Base-by-base conservation (phyloP, 1,140 invertebrate species). In the Drosophila mayri region DNA sequence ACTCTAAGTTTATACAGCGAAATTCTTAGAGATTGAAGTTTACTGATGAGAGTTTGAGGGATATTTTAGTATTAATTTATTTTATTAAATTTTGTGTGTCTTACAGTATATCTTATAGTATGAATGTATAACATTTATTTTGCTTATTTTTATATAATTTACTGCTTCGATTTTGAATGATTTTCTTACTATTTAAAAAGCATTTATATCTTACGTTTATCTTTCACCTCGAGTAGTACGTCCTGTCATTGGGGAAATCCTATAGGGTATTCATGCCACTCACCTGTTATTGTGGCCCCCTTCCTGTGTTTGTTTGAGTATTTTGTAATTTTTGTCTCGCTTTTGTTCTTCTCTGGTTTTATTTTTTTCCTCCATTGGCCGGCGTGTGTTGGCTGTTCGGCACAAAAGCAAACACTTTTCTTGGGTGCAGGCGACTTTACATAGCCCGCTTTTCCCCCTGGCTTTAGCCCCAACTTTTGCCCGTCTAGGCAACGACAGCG, bases 361-460 rank as follows among this genome's bases (percentile, higher is more conserved):
- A 30, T 64, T 44, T 62, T 63, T 32, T 18, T 43, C 25, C 58
- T 68, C 11, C 32, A 14, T 50, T 67, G 20, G 11, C 30, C 25
- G 40, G 22, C 55, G 41, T 47, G n/a, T 44, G 10, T 30, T 41
- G 73, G 43, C 57, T 49, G 61, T 57, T 57, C 54, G 64, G 62
- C 52, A 54, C 28, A 61, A 67, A 64, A 64, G 63, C 63, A 82
- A 82, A 82, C 65, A 83, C 64, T 75, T 79, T 68, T 77, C 58
- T 62, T 74, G 68, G 79, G 62, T 64, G 74, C 79, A 73, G 58
- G 62, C 75, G 67, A 78, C 58, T 81, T 82, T 74, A 78, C 73
- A 65, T 72, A 65, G 76, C 46, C 47, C 46, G 22, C 43, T 41
- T 37, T 47, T 44, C 30, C 32, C 47, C 46, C 28, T 20, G 50